Evolutionary conservation across 2,113 vertebrate species (phyloP).

Genomic region (Struthidea cinerea): DNA sequence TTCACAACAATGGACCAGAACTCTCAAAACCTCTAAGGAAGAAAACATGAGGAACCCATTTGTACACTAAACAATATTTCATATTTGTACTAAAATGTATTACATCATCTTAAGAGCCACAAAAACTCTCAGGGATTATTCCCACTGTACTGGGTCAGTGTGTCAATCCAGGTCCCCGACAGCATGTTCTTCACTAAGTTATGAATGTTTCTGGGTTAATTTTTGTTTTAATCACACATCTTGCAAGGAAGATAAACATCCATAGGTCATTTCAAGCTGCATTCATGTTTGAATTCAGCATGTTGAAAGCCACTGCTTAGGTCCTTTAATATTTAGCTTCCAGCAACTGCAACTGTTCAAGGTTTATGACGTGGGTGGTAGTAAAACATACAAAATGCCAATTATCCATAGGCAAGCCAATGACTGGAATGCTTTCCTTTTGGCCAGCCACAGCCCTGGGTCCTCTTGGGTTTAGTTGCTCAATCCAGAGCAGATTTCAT

Average conservation of each 20-base stretch:
- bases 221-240: neutral
- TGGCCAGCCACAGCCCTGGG: neutral
- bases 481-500: neutral
- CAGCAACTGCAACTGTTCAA: neutral
- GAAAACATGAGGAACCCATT: neutral
- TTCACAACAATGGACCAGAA: neutral
- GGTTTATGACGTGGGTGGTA: neutral
- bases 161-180: neutral
- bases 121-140: neutral
- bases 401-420: neutral
- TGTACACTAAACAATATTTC: neutral
- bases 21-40: neutral
- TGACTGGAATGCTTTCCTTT: neutral
- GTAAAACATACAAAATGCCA: neutral
- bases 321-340: neutral
- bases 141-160: neutral
- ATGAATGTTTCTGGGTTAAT: neutral
- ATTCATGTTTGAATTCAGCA: neutral
- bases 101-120: neutral
- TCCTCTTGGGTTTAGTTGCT: neutral
- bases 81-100: neutral
- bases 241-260: neutral
- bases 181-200: neutral
- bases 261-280: neutral
- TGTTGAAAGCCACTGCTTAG: neutral